A percentile compares a stretch with the other conserved stretches of the same genome.
phyloP scores from a whole-genome alignment of 2,797 vertebrate genomes.

The Periparus ater region DNA sequence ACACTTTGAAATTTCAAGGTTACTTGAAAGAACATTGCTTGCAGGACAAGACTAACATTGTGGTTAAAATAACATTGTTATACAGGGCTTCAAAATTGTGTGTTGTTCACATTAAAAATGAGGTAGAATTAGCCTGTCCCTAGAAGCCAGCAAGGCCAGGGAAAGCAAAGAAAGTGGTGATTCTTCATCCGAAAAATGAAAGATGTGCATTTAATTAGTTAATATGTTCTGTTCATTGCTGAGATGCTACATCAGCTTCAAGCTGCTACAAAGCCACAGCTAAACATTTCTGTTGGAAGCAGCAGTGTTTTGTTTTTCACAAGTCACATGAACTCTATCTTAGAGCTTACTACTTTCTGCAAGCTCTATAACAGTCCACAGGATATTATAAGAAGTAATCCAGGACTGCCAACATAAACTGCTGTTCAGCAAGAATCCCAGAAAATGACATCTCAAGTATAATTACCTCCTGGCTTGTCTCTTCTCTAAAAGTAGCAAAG shows the following conservation, averaged over 20 bases:
- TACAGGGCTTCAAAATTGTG: not conserved
- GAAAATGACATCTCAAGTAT: not conserved
- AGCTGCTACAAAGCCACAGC: not conserved
- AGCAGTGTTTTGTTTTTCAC: not conserved
- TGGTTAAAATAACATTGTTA: not conserved
- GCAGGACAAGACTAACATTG: not conserved
- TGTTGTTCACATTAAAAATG: not conserved
- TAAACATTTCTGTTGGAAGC: conserved; percentile 2
- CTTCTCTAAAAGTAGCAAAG: not conserved
- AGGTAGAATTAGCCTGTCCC: not conserved
- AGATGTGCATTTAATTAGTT: not conserved
- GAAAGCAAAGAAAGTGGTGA: not conserved
- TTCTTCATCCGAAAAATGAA: not conserved
- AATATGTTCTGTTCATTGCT: not conserved
- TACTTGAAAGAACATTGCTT: not conserved
- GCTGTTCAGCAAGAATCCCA: not conserved
- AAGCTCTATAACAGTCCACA: not conserved
- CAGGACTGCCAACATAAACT: not conserved
- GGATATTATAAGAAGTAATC: not conserved
- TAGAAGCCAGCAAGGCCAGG: not conserved
- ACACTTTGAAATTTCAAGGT: not conserved
- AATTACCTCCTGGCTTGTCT: not conserved
- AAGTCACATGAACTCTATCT: not conserved
- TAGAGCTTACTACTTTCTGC: not conserved
- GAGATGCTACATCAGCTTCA: not conserved